These are phyloP conservation scores for Dipodomys ordii DNA, from an alignment of 2,113 vertebrate genomes.

Conservation along the genomic window DNA sequence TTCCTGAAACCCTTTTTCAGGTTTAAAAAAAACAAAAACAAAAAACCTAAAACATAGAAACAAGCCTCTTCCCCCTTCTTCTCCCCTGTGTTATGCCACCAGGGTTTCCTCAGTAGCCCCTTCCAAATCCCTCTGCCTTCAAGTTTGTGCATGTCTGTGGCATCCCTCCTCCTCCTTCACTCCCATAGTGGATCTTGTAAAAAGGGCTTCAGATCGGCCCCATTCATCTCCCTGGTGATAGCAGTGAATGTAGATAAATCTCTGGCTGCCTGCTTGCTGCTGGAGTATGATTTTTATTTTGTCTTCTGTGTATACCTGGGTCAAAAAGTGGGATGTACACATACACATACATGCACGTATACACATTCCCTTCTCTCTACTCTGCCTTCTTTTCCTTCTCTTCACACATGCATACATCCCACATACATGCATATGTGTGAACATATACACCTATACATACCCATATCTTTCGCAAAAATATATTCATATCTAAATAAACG, in stretches of 20 bases:
- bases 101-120: constrained; percentile 91
- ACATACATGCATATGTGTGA: constrained; percentile 69
- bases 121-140: constrained; percentile 92
- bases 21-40: not conserved
- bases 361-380: constrained; percentile 49
- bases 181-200: constrained; percentile 91
- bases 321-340: constrained; percentile 85
- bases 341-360: constrained; percentile 44
- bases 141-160: constrained; percentile 93
- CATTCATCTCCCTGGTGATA: constrained; percentile 94
- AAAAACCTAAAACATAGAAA: constrained; percentile 80
- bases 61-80: constrained; percentile 83
- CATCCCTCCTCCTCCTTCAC: constrained; percentile 91
- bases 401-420: constrained; percentile 71
- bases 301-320: constrained; percentile 88
- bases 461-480: constrained; percentile 66
- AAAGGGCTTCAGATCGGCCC: constrained; percentile 90
- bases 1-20: constrained; percentile 87
- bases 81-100: constrained; percentile 88
- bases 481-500: constrained; percentile 54
- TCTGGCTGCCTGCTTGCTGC: constrained; percentile 90
- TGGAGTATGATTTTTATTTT: constrained; percentile 89
- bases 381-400: constrained; percentile 55
- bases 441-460: constrained; percentile 78
- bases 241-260: constrained; percentile 94